phyloP scores from a whole-genome alignment of 2,888 invertebrate genomes.

The Drosophila koepferae region DNA sequence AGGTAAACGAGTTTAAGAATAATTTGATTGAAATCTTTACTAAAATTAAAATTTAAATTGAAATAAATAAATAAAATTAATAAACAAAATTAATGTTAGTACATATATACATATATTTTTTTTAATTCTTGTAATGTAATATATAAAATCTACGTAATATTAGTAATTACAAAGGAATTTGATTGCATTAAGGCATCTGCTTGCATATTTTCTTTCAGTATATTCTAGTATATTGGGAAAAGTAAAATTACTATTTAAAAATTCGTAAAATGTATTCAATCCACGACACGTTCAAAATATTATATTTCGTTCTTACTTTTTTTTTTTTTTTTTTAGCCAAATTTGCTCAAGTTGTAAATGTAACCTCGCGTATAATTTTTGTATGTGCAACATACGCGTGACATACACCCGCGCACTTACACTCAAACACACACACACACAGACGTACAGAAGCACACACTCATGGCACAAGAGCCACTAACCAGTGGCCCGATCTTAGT shows the following conservation, averaged over 20 bases:
- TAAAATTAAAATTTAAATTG: no score
- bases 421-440: background rate
- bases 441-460: background rate
- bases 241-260: background rate
- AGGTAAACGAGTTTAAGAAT: no score
- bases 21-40: no score
- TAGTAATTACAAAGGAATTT: no score
- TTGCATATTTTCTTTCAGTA: background rate
- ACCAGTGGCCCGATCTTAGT: slow-evolving; percentile 31
- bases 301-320: background rate
- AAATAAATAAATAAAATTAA: no score
- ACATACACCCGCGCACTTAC: slow-evolving; percentile 11
- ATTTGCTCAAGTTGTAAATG: slow-evolving; percentile 43
- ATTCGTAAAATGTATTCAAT: background rate
- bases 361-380: slow-evolving; percentile 37
- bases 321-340: background rate
- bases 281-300: slow-evolving; percentile 29
- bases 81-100: no score
- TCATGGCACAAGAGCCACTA: background rate
- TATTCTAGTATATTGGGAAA: background rate
- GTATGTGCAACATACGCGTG: slow-evolving; percentile 25
- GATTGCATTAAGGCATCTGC: background rate
- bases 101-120: no score
- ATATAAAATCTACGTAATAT: no score
- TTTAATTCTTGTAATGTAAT: no score